Evolutionary conservation across 2,113 vertebrate species (phyloP).

Genomic region (Mesembrinibis cayennensis): DNA sequence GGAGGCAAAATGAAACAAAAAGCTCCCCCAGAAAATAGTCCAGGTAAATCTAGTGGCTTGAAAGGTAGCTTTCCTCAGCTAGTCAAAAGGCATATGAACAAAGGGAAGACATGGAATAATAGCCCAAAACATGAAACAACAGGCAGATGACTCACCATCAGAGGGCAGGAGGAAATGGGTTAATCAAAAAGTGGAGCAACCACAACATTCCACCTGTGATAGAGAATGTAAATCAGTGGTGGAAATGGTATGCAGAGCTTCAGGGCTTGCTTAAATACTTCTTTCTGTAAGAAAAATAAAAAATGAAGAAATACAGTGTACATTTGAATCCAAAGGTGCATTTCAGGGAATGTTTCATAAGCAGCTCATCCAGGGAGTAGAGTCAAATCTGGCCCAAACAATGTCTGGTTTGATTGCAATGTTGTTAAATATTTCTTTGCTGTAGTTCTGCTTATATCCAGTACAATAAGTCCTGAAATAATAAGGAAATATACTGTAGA

Average conservation of each 20-base stretch:
- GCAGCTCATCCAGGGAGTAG: not conserved
- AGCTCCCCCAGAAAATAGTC: not conserved
- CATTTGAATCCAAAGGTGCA: not conserved
- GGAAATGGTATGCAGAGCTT: not conserved
- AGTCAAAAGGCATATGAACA: not conserved
- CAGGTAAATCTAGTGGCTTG: not conserved
- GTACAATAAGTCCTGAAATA: not conserved
- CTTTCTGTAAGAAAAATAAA: not conserved
- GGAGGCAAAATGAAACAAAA: not conserved
- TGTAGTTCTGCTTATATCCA: not conserved
- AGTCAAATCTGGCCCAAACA: not conserved
- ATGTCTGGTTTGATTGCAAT: not conserved
- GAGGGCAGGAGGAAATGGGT: not conserved
- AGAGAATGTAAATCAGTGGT: not conserved
- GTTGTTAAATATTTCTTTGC: not conserved
- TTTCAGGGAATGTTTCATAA: not conserved
- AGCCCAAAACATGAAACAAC: not conserved
- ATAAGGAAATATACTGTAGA: not conserved
- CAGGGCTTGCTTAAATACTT: not conserved
- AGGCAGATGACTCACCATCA: not conserved
- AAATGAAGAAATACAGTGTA: not conserved
- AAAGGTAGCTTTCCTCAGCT: not conserved
- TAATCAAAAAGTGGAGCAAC: not conserved
- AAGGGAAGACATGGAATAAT: not conserved
- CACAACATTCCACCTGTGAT: constrained; percentile 2